Evolutionary conservation across 2,113 vertebrate species (phyloP).

Genomic region (Asarcornis scutulata): DNA sequence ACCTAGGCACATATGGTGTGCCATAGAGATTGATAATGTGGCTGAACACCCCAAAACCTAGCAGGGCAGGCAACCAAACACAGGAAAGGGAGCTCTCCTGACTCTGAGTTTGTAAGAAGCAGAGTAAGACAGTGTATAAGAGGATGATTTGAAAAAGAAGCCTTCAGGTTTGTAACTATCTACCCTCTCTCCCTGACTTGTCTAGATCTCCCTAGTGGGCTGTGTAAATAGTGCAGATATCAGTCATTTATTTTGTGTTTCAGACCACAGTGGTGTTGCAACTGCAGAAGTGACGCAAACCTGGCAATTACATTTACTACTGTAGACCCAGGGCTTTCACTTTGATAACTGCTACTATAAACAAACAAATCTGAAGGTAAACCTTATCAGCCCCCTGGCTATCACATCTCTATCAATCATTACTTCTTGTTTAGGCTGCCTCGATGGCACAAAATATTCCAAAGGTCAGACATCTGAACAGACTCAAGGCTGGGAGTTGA

Average conservation of each 20-base stretch:
- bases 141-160: neutral
- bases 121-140: neutral
- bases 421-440: neutral
- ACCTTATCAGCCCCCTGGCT: neutral
- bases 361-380: neutral
- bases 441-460: neutral
- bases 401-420: neutral
- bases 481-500: neutral
- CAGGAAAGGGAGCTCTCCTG: neutral
- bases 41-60: rapidly evolving
- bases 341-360: neutral
- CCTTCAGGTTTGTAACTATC: neutral
- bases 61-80: neutral
- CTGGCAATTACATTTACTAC: neutral
- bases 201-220: neutral
- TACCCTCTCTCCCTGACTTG: neutral
- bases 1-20: neutral
- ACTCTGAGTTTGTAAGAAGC: neutral
- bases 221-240: neutral
- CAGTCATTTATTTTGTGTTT: neutral
- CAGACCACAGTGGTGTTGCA: neutral
- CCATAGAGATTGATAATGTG: neutral
- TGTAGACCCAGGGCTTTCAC: neutral
- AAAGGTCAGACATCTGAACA: neutral
- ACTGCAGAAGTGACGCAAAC: neutral